phyloP scores from a whole-genome alignment of 2,888 invertebrate species.

The Agonopterix subpropinquella region DNA sequence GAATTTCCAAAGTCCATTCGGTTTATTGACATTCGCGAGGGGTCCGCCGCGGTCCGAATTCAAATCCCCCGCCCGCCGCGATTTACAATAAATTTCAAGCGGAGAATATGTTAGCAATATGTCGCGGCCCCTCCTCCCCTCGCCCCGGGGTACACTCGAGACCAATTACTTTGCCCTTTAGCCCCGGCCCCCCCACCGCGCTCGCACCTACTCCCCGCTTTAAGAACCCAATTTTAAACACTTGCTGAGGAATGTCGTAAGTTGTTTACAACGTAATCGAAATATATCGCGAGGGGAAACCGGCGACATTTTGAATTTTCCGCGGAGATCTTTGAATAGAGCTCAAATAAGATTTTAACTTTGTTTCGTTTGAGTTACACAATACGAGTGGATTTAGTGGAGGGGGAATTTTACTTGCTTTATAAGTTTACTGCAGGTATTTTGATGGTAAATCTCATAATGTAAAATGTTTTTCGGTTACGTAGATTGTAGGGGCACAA shows the following conservation, averaged over 20 bases:
- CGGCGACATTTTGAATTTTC: constrained; percentile 29
- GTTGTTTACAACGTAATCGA: constrained; percentile 64
- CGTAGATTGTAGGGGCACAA: no score
- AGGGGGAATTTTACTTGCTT: not conserved
- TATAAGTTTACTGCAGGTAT: not conserved
- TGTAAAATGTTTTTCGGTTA: no score
- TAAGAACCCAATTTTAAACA: constrained; percentile 47
- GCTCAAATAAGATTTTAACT: constrained; percentile 36
- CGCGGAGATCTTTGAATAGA: constrained; percentile 39
- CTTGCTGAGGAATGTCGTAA: constrained; percentile 48
- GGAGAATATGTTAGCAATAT: constrained; percentile 72
- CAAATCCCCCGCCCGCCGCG: constrained; percentile 63
- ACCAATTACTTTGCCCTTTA: constrained; percentile 42
- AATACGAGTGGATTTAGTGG: not conserved
- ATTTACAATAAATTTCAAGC: constrained; percentile 72
- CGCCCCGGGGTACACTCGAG: constrained; percentile 25
- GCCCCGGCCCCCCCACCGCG: constrained; percentile 23
- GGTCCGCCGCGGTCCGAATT: constrained; percentile 30
- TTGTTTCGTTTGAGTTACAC: constrained; percentile 3
- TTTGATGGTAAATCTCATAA: no score
- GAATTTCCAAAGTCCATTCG: constrained; percentile 69
- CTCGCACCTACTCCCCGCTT: constrained; percentile 8
- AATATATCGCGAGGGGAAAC: constrained; percentile 21
- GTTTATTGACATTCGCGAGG: constrained; percentile 61
- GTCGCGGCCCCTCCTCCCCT: constrained; percentile 25